These are phyloP conservation scores for Phalera bucephala DNA, from an alignment of 2,888 invertebrate genomes.

Conservation along the genomic window DNA sequence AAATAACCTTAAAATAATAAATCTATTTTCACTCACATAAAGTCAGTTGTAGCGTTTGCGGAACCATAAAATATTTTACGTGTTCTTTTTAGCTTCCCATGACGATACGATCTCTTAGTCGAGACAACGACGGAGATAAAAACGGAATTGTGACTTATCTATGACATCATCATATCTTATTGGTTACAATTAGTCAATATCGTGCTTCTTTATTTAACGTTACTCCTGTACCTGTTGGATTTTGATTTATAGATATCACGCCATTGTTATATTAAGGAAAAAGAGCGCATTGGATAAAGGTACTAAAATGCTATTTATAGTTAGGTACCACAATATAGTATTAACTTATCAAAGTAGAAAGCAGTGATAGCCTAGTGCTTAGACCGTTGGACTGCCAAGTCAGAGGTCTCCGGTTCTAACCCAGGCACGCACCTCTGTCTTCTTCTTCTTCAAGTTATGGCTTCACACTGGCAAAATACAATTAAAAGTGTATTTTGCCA, in stretches of 20 bases:
- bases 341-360: too few species aligned
- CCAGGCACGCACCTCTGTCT: too few species aligned
- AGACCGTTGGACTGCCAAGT: too few species aligned
- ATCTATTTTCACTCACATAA: slow-evolving; percentile 27
- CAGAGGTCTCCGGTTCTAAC: too few species aligned
- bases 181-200: slow-evolving; percentile 33
- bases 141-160: slow-evolving; percentile 9
- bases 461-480: too few species aligned
- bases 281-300: slow-evolving; percentile 41
- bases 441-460: too few species aligned
- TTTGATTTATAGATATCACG: slow-evolving; percentile 13
- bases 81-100: slow-evolving; percentile 24
- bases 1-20: slow-evolving; percentile 19
- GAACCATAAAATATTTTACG: slow-evolving; percentile 23
- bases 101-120: slow-evolving; percentile 18
- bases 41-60: slow-evolving; percentile 18
- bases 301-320: too few species aligned
- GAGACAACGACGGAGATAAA: slow-evolving; percentile 14
- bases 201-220: slow-evolving; percentile 3
- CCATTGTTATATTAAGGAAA: slow-evolving; percentile 6
- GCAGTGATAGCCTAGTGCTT: too few species aligned
- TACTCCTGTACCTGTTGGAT: slow-evolving; percentile 1
- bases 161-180: slow-evolving; percentile 24
- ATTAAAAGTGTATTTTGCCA: too few species aligned
- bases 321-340: too few species aligned